Base-by-base conservation (phyloP, 2,797 vertebrate species). In the Gouania willdenowi region DNA sequence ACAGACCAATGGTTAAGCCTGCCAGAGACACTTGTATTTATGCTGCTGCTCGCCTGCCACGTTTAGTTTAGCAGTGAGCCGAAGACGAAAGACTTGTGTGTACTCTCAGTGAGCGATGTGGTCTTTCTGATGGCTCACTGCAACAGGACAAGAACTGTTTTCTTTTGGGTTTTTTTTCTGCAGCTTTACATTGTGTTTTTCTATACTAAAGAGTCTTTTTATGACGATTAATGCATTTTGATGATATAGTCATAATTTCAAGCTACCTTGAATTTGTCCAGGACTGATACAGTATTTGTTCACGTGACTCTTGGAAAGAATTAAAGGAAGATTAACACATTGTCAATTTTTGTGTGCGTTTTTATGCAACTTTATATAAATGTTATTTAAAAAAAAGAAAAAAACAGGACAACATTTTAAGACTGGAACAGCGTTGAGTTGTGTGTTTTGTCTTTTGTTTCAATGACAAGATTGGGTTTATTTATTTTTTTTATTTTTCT, bases 211-310 rank as follows among this genome's bases (percentile, higher is more conserved):
- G 66, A 77, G 59, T 64, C 79, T 81, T 82, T 75, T 82, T 87
- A 86, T 87, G 74, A 65, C n/a, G n/a, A n/a, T n/a, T 78, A 72
- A 75, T 73, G 79, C 83, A 83, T 83, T 82, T 79, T 74, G 60
- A 81, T 79, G 71, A 79, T 62, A 76, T 82, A 88, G 84, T 87
- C 79, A 77, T 85, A 76, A 71, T 72, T 72, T 76, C 79, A 79
- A 87, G 81, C 75, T 79, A 75, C 74, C 79, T 84, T 83, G 81
- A 80, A 81, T 64, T 61, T 86, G 61, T 77, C 82, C 76, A 76
- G 72, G 84, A 87, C 82, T 86, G 82, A 82, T 77, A 85, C 87
- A 80, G 83, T 85, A 83, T 87, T 86, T 88, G 85, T 89, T 69
- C 56, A 84, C 90, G 83, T 89, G 83, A 87, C 83, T 86, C 80